These are phyloP conservation scores for Morinoia aosen DNA, from an alignment of 2,888 invertebrate species.

Conservation along the genomic window DNA sequence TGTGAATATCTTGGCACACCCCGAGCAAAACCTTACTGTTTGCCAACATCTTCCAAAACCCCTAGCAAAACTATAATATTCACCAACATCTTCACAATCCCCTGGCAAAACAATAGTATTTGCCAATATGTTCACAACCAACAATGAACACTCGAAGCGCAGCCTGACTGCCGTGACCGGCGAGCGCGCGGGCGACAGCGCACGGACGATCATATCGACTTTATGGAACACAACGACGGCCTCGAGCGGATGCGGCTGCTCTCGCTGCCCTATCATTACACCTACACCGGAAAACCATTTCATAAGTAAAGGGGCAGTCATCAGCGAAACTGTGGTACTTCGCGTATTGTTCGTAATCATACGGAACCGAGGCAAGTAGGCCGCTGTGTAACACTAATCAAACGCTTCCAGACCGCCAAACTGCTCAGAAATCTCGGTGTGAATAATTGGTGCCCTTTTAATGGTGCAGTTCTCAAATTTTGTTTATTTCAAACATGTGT, in stretches of 20 bases:
- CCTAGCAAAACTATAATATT: too few relatives aligned
- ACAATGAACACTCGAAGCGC: not conserved
- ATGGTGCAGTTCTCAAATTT: not conserved
- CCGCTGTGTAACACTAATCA: not conserved
- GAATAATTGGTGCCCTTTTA: not conserved
- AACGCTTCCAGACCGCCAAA: not conserved
- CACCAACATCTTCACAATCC: too few relatives aligned
- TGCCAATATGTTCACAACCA: too few relatives aligned
- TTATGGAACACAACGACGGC: slow-evolving; percentile 33
- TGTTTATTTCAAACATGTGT: not conserved
- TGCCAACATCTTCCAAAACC: too few relatives aligned
- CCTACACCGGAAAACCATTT: slow-evolving; percentile 45
- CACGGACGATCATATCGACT: slow-evolving; percentile 34
- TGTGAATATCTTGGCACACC: too few relatives aligned
- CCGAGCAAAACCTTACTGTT: too few relatives aligned
- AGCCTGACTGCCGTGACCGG: not conserved
- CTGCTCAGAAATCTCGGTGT: slow-evolving; percentile 3
- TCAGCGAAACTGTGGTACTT: slow-evolving; percentile 48
- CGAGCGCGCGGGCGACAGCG: slow-evolving; percentile 13
- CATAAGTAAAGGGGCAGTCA: slow-evolving; percentile 49
- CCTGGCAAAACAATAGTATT: too few relatives aligned
- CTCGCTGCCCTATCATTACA: slow-evolving; percentile 37
- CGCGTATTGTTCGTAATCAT: slow-evolving; percentile 47
- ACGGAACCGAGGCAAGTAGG: slow-evolving; percentile 30
- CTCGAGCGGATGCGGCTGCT: slow-evolving; percentile 38